Evolutionary conservation across 2,888 invertebrate genomes (phyloP).

Genomic region (Capitulum mitella): DNA sequence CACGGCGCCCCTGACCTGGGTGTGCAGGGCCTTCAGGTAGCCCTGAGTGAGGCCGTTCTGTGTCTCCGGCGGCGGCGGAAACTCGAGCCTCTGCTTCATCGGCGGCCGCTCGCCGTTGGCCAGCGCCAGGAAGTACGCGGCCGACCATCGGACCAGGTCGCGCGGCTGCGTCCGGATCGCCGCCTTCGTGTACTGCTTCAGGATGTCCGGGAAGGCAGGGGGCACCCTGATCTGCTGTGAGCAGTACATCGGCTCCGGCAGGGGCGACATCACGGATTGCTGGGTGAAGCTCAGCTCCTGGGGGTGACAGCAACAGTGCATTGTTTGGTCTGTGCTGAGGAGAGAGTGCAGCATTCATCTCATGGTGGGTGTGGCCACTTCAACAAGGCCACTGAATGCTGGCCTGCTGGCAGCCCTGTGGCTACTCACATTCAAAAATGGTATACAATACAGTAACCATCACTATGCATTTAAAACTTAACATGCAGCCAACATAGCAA

Average conservation of each 20-base stretch:
- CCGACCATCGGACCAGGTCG: constrained; percentile 78
- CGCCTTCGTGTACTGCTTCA: constrained; percentile 82
- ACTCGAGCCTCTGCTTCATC: constrained; percentile 67
- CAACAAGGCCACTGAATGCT: too few species aligned
- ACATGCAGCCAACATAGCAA: too few species aligned
- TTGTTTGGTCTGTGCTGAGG: too few species aligned
- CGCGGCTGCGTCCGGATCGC: constrained; percentile 84
- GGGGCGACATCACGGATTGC: neutral
- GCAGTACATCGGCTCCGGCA: constrained; percentile 22
- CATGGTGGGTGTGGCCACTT: too few species aligned
- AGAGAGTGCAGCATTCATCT: too few species aligned
- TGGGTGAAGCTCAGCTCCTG: too few species aligned
- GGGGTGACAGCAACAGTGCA: too few species aligned
- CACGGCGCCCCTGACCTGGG: constrained; percentile 33
- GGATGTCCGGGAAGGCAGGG: constrained; percentile 68
- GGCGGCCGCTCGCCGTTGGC: constrained; percentile 70
- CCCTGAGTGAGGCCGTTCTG: constrained; percentile 40
- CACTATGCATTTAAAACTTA: too few species aligned
- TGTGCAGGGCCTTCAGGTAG: constrained; percentile 33
- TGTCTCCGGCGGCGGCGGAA: constrained; percentile 57
- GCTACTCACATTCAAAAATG: too few species aligned
- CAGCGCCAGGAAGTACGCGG: constrained; percentile 53
- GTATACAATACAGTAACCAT: too few species aligned
- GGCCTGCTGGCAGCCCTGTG: too few species aligned
- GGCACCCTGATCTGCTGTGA: constrained; percentile 51